Evolutionary conservation across 2,888 invertebrate species (phyloP).

Genomic region (Cerastoderma edule): DNA sequence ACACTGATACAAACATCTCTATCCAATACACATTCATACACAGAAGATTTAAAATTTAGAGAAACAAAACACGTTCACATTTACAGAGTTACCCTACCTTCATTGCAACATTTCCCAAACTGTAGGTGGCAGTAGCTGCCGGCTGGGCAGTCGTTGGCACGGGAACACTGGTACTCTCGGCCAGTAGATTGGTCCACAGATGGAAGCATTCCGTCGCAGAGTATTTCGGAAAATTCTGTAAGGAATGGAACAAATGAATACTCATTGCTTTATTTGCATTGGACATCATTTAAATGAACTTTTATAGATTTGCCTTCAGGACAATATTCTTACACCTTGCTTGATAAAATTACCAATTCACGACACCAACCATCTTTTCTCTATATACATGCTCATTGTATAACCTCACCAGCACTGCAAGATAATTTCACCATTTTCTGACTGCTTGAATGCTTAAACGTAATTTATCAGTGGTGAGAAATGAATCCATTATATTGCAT

Average conservation of each 20-base stretch:
- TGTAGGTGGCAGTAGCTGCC: slow-evolving; percentile 94
- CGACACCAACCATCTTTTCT: too few relatives aligned
- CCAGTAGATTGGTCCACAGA: slow-evolving; percentile 88
- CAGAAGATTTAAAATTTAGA: neutral
- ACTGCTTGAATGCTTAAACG: too few relatives aligned
- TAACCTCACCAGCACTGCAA: too few relatives aligned
- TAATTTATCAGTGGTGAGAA: too few relatives aligned
- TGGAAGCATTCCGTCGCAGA: slow-evolving; percentile 93
- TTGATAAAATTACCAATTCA: too few relatives aligned
- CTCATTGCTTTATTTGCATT: too few relatives aligned
- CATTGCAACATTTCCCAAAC: slow-evolving; percentile 90
- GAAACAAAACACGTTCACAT: slow-evolving; percentile 9
- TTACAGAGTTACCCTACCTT: slow-evolving; percentile 86
- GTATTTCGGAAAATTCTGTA: slow-evolving; percentile 88
- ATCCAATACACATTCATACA: neutral
- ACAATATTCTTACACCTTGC: too few relatives aligned
- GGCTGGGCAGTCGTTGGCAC: slow-evolving; percentile 91
- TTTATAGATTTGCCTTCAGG: too few relatives aligned
- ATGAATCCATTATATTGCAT: too few relatives aligned
- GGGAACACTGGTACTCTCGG: slow-evolving; percentile 91
- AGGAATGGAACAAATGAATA: slow-evolving; percentile 6
- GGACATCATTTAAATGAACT: too few relatives aligned
- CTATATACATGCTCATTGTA: too few relatives aligned
- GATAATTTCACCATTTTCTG: too few relatives aligned
- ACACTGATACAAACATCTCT: slow-evolving; percentile 12